Evolutionary conservation across 2,113 vertebrate species (phyloP), one percentile per base, ranked within the genome.

Genomic region (Leptobrachium leishanense): DNA sequence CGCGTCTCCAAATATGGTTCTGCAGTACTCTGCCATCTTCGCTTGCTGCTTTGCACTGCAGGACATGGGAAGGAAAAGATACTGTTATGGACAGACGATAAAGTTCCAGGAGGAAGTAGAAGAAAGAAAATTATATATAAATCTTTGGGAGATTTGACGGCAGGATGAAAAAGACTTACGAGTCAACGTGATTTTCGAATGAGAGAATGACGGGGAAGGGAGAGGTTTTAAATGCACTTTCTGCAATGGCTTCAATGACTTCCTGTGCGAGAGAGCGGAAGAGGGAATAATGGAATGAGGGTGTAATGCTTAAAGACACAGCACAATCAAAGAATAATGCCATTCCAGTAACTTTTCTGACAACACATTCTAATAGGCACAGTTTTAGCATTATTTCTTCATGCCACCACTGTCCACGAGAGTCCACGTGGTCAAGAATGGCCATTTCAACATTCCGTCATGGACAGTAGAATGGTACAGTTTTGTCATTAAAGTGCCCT

Each of bases 161-260:
- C 20, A 31, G 50, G 39, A 62, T 4, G 40, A 71, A 46, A 0
- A 20, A 10, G 64, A 95, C 96, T 96, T 87, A 97, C 96, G 95
- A 96, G 85, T 96, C 96, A 0, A 97, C 96, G 6, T 97, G 96
- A 85, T 97, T 97, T 85, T 97, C 96, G 3, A 97, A 97, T 41
- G 96, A 97, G 2, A 97, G 92, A 85, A 97, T 95, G 82, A 97
- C 76, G 0, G 96, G 96, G 76, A 94, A 97, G 0, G 87, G 91
- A 0, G 96, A 96, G 2, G 94, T 92, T 88, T 96, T 97, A 84
- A 97, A 97, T 1, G 95, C 95, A 0, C 90, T 93, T 84, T 97
- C 96, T 0, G 96, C 95, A 1, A 97, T 97, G 41, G 96, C 96
- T 83, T 97, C 96, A 0, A 97, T 94, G 73, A 96, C 96, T 3